Conservation (phyloP, 2,888 invertebrate species). For the Chirona hameri region DNA sequence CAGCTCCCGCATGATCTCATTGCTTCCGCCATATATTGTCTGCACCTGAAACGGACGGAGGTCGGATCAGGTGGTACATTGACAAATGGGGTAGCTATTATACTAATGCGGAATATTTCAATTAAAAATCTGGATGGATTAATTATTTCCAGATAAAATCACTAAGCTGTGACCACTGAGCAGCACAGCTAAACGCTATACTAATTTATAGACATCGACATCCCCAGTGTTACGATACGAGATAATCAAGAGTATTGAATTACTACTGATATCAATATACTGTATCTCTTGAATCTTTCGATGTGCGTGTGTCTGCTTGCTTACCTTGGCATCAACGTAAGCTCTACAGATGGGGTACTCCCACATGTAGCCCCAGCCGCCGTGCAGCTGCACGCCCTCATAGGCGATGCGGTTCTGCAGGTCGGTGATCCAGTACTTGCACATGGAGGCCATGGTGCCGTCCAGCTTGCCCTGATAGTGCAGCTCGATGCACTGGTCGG, state of each 20-base stretch:
- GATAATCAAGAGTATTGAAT: too few species aligned
- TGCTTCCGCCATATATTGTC: constrained; percentile 51
- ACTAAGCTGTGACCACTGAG: not conserved
- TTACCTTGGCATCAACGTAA: constrained; percentile 46
- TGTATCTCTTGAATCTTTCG: too few species aligned
- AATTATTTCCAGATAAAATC: not conserved
- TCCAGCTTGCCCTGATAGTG: constrained; percentile 46
- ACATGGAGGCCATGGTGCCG: constrained; percentile 49
- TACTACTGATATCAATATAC: too few species aligned
- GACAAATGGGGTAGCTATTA: not conserved
- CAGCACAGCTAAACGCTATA: not conserved
- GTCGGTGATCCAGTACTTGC: constrained; percentile 50
- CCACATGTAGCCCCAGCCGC: constrained; percentile 52
- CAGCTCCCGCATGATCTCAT: constrained; percentile 52
- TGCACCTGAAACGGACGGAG: constrained; percentile 44
- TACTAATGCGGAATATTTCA: too few species aligned
- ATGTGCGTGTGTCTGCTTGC: not conserved
- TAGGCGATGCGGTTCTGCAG: constrained; percentile 48
- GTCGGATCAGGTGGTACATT: not conserved
- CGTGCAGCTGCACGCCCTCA: constrained; percentile 50
- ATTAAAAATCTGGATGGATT: too few species aligned
- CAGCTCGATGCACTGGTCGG: constrained; percentile 48
- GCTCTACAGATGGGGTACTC: constrained; percentile 50
- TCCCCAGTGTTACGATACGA: too few species aligned
- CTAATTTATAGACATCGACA: too few species aligned